Evolutionary conservation across 1,140 invertebrate genomes (phyloP).

Genomic region (Conus ventricosus): DNA sequence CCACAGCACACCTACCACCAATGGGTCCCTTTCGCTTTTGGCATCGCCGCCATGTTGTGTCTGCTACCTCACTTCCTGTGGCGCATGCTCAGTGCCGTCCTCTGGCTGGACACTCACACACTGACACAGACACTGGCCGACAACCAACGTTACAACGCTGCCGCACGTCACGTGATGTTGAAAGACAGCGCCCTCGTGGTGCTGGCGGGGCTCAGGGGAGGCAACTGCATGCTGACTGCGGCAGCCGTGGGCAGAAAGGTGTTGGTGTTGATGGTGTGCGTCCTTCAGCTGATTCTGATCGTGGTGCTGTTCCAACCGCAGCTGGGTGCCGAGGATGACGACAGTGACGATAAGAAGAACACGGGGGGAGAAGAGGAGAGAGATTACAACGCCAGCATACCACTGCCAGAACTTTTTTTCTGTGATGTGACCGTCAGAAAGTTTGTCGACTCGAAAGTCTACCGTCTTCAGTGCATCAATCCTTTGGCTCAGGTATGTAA

Average conservation of each 20-base stretch:
- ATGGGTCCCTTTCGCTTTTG: constrained; percentile 21
- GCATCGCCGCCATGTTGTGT: constrained; percentile 13
- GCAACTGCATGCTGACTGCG: constrained; percentile 22
- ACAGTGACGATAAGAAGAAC: neutral
- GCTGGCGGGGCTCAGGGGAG: constrained; percentile 21
- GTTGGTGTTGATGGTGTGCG: constrained; percentile 2
- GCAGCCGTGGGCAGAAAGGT: neutral
- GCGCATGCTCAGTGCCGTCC: constrained; percentile 13
- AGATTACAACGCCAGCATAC: neutral
- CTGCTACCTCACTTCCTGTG: constrained; percentile 24
- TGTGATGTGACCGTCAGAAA: neutral
- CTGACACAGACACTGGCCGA: constrained; percentile 20
- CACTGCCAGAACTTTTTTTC: neutral
- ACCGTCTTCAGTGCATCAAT: neutral
- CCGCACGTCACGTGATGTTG: neutral
- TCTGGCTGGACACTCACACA: constrained; percentile 26
- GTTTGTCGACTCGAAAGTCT: neutral
- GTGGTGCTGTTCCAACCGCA: constrained; percentile 12
- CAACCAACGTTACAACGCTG: constrained; percentile 16
- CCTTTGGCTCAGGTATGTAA: constrained; percentile 7
- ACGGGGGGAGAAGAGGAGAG: neutral
- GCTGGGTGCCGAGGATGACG: neutral
- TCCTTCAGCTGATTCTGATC: constrained; percentile 14
- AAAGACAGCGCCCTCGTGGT: constrained; percentile 19
- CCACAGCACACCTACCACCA: neutral